These are phyloP conservation scores for Poecilia wingei DNA, from an alignment of 2,797 vertebrate species.

Conservation along the genomic window DNA sequence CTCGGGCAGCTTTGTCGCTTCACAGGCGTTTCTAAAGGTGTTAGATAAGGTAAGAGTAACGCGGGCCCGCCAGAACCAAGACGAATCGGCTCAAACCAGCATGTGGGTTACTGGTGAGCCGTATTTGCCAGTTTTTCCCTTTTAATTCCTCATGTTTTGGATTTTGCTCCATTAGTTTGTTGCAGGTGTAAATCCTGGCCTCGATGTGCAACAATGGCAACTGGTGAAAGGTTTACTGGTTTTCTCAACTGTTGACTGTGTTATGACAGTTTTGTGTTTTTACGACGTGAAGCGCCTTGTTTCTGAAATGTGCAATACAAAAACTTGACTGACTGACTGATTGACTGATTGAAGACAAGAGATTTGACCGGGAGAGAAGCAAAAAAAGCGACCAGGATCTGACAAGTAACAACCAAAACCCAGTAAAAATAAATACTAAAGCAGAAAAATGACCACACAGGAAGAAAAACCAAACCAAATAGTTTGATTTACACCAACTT, in stretches of 20 bases:
- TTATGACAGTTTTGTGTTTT: no score
- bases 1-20: slow-evolving; percentile 37
- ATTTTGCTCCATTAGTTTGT: not conserved
- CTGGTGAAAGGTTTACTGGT: no score
- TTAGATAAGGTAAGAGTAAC: slow-evolving; percentile 26
- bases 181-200: not conserved
- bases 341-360: not conserved
- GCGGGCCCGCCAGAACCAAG: slow-evolving; percentile 21
- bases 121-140: not conserved
- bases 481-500: not conserved
- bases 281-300: no score
- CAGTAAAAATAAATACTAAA: not conserved
- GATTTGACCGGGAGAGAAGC: not conserved
- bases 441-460: not conserved
- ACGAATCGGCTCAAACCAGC: slow-evolving; percentile 7
- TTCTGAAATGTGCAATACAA: no score
- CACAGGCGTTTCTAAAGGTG: slow-evolving; percentile 35
- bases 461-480: not conserved
- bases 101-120: not conserved
- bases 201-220: no score
- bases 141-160: not conserved
- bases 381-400: not conserved
- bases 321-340: no score
- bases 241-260: no score
- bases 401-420: not conserved